A percentile compares a stretch with the other conserved stretches of the same genome.
These are phyloP conservation scores for Epinephelus lanceolatus DNA, from an alignment of 2,113 vertebrate species.

Conservation along the genomic window DNA sequence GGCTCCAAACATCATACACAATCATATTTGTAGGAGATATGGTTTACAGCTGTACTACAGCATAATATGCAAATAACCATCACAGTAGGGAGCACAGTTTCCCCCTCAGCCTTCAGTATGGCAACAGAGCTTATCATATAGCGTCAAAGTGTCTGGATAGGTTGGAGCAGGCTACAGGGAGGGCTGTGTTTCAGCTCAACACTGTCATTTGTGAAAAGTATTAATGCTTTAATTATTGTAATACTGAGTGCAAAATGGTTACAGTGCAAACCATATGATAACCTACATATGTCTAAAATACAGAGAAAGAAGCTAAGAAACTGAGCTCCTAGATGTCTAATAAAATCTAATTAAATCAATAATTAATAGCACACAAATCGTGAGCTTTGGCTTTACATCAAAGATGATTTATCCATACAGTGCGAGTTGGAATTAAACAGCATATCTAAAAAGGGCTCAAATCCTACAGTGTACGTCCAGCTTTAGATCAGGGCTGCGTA, in stretches of 20 bases:
- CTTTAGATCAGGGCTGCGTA: too few relatives aligned
- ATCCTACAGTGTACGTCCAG: too few relatives aligned
- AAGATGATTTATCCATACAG: too few relatives aligned
- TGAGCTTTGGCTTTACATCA: too few relatives aligned
- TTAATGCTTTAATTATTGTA: slow-evolving; percentile 3
- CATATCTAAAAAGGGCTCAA: too few relatives aligned
- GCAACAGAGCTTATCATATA: slow-evolving; percentile 38
- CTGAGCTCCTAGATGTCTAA: background rate
- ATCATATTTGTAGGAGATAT: slow-evolving; percentile 39
- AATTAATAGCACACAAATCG: background rate
- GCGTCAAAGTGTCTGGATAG: slow-evolving; percentile 35
- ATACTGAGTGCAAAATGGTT: background rate
- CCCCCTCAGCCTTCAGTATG: slow-evolving; percentile 47
- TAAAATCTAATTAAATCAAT: background rate
- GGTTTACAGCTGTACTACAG: slow-evolving; percentile 33
- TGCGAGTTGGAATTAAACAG: too few relatives aligned
- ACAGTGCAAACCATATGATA: background rate
- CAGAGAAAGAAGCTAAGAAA: background rate
- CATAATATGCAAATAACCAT: slow-evolving; percentile 41
- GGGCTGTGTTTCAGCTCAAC: slow-evolving; percentile 1
- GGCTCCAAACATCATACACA: slow-evolving; percentile 27
- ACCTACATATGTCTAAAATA: slow-evolving; percentile 1
- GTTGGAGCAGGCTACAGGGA: slow-evolving; percentile 8
- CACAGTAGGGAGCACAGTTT: slow-evolving; percentile 17
- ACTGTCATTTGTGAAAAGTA: background rate